Conservation (phyloP, 2,888 invertebrate species). For the Syrphus vitripennis region DNA sequence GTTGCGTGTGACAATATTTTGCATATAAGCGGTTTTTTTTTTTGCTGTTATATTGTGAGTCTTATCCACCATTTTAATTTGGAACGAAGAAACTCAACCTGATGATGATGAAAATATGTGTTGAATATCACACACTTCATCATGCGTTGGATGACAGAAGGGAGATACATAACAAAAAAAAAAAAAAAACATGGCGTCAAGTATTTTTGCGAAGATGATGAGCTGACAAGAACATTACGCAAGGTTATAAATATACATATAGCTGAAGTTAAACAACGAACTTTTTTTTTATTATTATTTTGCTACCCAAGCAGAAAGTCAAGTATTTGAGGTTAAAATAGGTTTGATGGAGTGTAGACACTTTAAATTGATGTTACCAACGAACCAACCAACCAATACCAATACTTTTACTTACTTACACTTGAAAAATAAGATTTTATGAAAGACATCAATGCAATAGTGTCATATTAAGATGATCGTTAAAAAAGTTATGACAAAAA, state of each 20-base stretch:
- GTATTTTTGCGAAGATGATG: conserved; percentile 45
- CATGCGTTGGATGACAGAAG: conserved; percentile 9
- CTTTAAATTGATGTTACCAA: not conserved
- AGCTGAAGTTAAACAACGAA: conserved; percentile 41
- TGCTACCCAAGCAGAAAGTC: conserved; percentile 55
- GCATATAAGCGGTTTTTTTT: conserved; percentile 8
- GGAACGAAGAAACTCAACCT: conserved; percentile 16
- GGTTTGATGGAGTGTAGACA: conserved; percentile 8
- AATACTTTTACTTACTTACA: not conserved
- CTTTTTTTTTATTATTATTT: too few relatives aligned
- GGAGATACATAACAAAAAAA: not conserved
- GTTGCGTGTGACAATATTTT: conserved; percentile 46
- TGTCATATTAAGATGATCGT: not conserved
- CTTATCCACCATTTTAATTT: conserved; percentile 58
- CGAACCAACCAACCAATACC: not conserved
- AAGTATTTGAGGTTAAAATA: conserved; percentile 40
- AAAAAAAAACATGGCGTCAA: conserved; percentile 56
- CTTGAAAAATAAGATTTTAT: not conserved
- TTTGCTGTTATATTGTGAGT: not conserved
- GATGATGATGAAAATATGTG: conserved; percentile 47
- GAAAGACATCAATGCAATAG: not conserved
- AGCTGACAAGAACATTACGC: conserved; percentile 40
- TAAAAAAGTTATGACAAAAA: not conserved
- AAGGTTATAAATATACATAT: not conserved
- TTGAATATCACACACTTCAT: conserved; percentile 52